These are phyloP conservation scores for Anoplius nigerrimus DNA, from an alignment of 2,888 invertebrate genomes.

Conservation along the genomic window DNA sequence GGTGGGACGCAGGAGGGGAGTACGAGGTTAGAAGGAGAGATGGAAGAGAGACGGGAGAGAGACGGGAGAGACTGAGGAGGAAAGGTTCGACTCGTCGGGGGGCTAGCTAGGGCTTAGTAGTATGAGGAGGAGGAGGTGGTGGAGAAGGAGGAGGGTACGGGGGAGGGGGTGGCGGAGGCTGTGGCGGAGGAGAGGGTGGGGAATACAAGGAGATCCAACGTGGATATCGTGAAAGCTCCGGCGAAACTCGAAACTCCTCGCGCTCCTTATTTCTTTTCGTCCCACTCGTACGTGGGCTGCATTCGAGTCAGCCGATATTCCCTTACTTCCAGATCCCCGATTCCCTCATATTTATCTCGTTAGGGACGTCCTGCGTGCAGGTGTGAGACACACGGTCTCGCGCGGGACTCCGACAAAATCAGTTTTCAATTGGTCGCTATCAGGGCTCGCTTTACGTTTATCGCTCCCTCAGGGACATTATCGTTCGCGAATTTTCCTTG, in stretches of 20 bases:
- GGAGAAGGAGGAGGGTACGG: slow-evolving; percentile 24
- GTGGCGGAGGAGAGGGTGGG: too few relatives aligned
- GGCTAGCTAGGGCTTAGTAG: not conserved
- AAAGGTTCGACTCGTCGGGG: too few relatives aligned
- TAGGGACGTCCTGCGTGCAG: slow-evolving; percentile 52
- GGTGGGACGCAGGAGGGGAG: slow-evolving; percentile 15
- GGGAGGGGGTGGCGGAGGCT: too few relatives aligned
- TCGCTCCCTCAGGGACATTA: too few relatives aligned
- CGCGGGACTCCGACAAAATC: not conserved
- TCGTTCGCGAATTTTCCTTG: too few relatives aligned
- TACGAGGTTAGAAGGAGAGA: too few relatives aligned
- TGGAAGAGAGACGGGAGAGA: slow-evolving; percentile 24
- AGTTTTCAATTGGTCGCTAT: too few relatives aligned
- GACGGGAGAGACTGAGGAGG: slow-evolving; percentile 22
- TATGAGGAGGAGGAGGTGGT: too few relatives aligned
- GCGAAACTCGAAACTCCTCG: slow-evolving; percentile 63
- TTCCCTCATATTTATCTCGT: slow-evolving; percentile 65
- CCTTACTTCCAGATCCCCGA: slow-evolving; percentile 43
- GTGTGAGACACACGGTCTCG: slow-evolving; percentile 26
- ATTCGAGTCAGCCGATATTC: slow-evolving; percentile 46
- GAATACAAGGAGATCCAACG: slow-evolving; percentile 53
- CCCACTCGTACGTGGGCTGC: slow-evolving; percentile 65
- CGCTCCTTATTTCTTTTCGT: slow-evolving; percentile 61
- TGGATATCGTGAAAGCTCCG: slow-evolving; percentile 60
- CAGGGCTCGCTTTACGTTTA: too few relatives aligned